Percentiles rank a stretch among this genome's conserved stretches.
phyloP scores from a whole-genome alignment of 2,113 vertebrate species.

The Cyprinodon tularosa region DNA sequence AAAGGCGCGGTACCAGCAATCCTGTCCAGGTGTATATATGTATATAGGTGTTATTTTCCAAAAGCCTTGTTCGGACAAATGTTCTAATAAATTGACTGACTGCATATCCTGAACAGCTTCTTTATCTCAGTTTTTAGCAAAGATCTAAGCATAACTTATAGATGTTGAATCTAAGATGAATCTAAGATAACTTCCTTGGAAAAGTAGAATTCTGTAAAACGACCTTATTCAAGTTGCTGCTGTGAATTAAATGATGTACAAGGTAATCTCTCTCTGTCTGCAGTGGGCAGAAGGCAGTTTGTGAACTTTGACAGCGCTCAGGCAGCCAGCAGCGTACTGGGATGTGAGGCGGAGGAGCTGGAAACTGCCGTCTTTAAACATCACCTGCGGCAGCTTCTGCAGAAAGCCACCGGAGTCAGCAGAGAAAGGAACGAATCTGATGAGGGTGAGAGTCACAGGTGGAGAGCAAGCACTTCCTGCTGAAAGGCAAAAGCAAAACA shows the following conservation, averaged over 20 bases:
- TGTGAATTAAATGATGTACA: neutral
- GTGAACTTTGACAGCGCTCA: slow-evolving; percentile 88
- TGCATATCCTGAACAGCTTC: too few relatives aligned
- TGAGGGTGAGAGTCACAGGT: slow-evolving; percentile 62
- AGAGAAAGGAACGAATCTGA: slow-evolving; percentile 54
- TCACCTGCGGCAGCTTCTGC: slow-evolving; percentile 90
- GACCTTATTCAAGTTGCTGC: too few relatives aligned
- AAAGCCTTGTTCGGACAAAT: too few relatives aligned
- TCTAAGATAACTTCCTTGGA: too few relatives aligned
- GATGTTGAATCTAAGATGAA: too few relatives aligned
- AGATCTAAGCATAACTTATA: too few relatives aligned
- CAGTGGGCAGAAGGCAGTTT: slow-evolving; percentile 95
- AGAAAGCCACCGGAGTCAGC: slow-evolving; percentile 78
- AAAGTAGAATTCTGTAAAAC: too few relatives aligned
- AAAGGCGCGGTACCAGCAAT: too few relatives aligned
- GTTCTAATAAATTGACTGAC: too few relatives aligned
- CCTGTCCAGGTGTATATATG: too few relatives aligned
- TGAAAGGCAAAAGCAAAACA: neutral
- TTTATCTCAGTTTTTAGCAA: too few relatives aligned
- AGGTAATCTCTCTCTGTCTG: neutral
- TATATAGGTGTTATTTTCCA: too few relatives aligned
- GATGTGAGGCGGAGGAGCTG: slow-evolving; percentile 91
- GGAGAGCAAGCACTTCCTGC: neutral
- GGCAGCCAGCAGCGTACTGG: slow-evolving; percentile 83
- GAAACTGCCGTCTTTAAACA: slow-evolving; percentile 93